Conservation (phyloP, 2,797 vertebrate species). For the Karalla daura region DNA sequence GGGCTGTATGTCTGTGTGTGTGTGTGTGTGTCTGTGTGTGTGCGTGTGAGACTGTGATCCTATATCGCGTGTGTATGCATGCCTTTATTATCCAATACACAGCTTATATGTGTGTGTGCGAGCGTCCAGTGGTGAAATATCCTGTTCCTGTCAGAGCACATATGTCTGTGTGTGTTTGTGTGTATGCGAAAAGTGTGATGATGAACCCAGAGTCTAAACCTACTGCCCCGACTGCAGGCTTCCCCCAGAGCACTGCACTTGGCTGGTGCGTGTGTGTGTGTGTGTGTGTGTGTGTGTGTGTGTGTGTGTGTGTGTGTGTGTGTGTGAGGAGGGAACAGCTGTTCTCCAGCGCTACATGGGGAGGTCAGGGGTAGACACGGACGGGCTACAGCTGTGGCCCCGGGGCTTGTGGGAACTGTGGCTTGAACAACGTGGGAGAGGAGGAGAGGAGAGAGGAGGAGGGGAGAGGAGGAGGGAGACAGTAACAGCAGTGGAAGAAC, state of each 20-base stretch:
- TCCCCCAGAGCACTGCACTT: slow-evolving; percentile 58
- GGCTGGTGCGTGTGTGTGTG: slow-evolving; percentile 26
- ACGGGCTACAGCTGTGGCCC: slow-evolving; percentile 78
- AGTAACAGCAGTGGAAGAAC: no score
- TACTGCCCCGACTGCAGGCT: slow-evolving; percentile 54
- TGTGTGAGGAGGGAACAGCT: slow-evolving; percentile 69
- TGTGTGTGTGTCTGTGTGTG: slow-evolving; percentile 23
- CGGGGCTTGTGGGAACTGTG: slow-evolving; percentile 74
- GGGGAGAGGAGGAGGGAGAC: not conserved
- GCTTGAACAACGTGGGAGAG: slow-evolving; percentile 63
- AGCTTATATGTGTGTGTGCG: slow-evolving; percentile 7
- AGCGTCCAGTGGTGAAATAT: slow-evolving; percentile 15
- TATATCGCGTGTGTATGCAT: not conserved
- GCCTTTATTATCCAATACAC: slow-evolving; percentile 10
- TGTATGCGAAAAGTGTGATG: slow-evolving; percentile 36
- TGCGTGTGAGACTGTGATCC: slow-evolving; percentile 10
- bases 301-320: slow-evolving; percentile 35
- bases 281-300: slow-evolving; percentile 23
- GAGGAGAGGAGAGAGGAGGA: slow-evolving; percentile 23
- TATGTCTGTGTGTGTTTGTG: slow-evolving; percentile 34
- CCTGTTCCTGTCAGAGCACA: slow-evolving; percentile 42
- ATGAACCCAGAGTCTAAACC: slow-evolving; percentile 55
- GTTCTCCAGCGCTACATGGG: slow-evolving; percentile 64
- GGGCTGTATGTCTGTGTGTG: slow-evolving; percentile 16
- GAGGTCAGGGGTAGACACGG: slow-evolving; percentile 69